These are phyloP conservation scores for Rhegmatorhina hoffmannsi DNA, from an alignment of 2,113 vertebrate genomes.

Conservation along the genomic window DNA sequence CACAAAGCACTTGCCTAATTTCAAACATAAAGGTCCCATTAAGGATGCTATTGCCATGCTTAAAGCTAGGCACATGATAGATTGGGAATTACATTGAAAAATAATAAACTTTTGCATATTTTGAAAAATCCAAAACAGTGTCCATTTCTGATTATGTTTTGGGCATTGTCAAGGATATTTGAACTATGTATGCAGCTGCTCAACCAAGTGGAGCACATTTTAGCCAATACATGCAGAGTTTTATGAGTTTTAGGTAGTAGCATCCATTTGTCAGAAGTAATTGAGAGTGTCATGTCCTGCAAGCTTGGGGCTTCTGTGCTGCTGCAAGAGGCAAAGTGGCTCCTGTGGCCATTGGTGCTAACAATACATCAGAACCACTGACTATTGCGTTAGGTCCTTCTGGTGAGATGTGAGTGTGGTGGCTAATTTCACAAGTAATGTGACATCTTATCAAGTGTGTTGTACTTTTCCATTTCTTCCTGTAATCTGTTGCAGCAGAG, in stretches of 20 bases:
- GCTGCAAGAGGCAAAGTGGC: conserved; percentile 47
- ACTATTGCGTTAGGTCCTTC: conserved; percentile 50
- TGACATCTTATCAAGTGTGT: conserved; percentile 68
- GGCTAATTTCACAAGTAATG: conserved; percentile 70
- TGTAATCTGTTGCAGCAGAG: conserved; percentile 66
- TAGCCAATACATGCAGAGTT: background rate
- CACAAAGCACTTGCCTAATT: conserved; percentile 30
- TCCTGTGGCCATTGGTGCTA: conserved; percentile 78
- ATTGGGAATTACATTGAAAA: background rate
- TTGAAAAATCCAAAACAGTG: background rate
- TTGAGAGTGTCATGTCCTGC: background rate
- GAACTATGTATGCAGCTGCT: background rate
- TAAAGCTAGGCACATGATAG: conserved; percentile 19
- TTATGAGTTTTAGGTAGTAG: conserved; percentile 48
- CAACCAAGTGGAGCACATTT: background rate
- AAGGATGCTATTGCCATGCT: background rate
- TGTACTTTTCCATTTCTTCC: conserved; percentile 75
- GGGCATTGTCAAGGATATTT: background rate
- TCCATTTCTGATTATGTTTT: background rate
- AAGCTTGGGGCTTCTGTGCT: conserved; percentile 29
- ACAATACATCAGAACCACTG: conserved; percentile 66
- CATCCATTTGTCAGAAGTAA: conserved; percentile 43
- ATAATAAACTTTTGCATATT: background rate
- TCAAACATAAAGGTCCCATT: conserved; percentile 1
- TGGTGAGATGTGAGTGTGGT: conserved; percentile 62